A percentile compares a stretch with the other conserved stretches of the same genome.
Evolutionary conservation across 2,888 invertebrate species (phyloP).

Genomic region (Nephrotoma guestfalica): DNA sequence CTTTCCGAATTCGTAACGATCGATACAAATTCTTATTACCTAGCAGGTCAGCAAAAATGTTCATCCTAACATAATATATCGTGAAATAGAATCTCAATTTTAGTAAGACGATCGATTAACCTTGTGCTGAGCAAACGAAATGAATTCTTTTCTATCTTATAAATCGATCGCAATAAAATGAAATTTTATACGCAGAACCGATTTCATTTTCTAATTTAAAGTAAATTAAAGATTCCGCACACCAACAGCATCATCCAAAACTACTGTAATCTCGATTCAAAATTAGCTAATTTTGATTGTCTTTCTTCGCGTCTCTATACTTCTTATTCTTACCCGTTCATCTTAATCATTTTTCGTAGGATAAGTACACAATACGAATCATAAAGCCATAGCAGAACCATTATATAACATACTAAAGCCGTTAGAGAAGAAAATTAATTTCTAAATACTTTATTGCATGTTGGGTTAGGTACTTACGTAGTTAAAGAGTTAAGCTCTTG

Average conservation of each 20-base stretch:
- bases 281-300: not conserved
- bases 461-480: not conserved
- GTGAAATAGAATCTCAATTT: not conserved
- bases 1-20: not conserved
- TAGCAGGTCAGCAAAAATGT: not conserved
- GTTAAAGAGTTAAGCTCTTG: not conserved
- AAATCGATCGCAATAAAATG: not conserved
- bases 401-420: not conserved
- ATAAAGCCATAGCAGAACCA: not conserved
- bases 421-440: not conserved
- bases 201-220: not conserved
- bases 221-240: not conserved
- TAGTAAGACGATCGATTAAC: not conserved
- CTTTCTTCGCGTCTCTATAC: not conserved
- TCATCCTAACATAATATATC: not conserved
- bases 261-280: not conserved
- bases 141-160: not conserved
- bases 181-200: not conserved
- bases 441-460: not conserved
- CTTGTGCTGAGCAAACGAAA: not conserved
- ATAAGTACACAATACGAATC: not conserved
- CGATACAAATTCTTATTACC: not conserved
- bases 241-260: not conserved
- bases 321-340: not conserved
- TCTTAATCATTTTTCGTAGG: not conserved